These are phyloP conservation scores for Apteryx mantelli DNA, from an alignment of 2,113 vertebrate species.

Conservation along the genomic window DNA sequence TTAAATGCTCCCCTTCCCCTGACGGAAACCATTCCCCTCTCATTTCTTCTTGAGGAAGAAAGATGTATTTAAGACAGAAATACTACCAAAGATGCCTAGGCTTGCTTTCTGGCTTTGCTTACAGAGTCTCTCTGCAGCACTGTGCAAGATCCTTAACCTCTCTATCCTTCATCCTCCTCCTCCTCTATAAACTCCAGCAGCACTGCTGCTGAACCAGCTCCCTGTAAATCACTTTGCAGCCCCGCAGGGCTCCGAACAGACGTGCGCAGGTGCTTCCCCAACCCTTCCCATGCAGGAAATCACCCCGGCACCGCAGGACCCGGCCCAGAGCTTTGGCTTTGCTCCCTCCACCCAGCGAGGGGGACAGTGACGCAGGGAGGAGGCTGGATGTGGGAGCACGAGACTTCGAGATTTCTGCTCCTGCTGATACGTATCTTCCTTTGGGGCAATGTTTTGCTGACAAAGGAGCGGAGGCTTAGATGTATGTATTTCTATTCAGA, in stretches of 20 bases:
- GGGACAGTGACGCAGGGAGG: background rate
- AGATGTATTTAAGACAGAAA: background rate
- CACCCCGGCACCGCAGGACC: background rate
- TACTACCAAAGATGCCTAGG: accelerated
- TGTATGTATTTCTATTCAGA: too few relatives aligned
- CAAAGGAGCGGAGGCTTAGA: background rate
- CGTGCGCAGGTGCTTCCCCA: background rate
- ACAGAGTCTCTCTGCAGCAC: background rate
- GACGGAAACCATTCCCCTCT: background rate
- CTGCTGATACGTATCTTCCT: background rate
- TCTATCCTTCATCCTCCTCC: background rate
- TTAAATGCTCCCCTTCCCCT: too few relatives aligned
- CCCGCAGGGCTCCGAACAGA: accelerated
- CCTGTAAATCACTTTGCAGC: background rate
- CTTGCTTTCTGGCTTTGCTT: background rate
- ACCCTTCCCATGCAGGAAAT: accelerated
- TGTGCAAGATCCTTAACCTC: background rate
- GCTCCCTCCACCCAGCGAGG: background rate
- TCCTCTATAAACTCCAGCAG: background rate
- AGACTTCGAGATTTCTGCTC: background rate
- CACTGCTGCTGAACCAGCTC: background rate
- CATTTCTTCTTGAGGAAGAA: background rate
- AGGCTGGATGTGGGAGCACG: background rate
- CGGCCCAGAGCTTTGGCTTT: background rate
- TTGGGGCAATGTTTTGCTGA: background rate